These are phyloP conservation scores for Catharus minimus DNA, from an alignment of 2,113 vertebrate species.

Conservation along the genomic window DNA sequence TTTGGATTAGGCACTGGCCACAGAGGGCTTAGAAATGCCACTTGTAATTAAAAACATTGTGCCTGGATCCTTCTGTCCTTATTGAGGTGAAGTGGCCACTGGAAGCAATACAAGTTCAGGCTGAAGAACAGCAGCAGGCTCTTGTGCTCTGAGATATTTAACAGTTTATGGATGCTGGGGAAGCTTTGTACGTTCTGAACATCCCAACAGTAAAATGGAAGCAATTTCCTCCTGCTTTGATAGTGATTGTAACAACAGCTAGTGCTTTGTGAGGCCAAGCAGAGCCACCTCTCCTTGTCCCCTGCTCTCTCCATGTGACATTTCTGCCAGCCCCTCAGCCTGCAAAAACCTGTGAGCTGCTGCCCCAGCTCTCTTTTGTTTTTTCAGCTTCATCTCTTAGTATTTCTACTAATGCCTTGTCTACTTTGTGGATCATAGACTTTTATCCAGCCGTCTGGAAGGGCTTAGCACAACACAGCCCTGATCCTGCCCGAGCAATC, in stretches of 20 bases:
- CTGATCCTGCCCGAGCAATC: background rate
- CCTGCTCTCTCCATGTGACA: background rate
- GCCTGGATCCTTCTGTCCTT: slow-evolving; percentile 18
- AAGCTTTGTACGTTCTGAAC: background rate
- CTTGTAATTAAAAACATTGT: slow-evolving; percentile 58
- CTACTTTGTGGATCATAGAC: slow-evolving; percentile 36
- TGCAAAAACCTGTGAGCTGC: background rate
- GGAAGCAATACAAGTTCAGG: slow-evolving; percentile 28
- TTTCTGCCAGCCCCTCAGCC: background rate
- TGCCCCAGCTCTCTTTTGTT: background rate
- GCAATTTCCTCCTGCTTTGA: slow-evolving; percentile 53
- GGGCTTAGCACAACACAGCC: background rate
- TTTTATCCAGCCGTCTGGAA: slow-evolving; percentile 22
- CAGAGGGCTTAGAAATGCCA: slow-evolving; percentile 39
- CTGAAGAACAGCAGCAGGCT: slow-evolving; percentile 20
- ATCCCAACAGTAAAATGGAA: slow-evolving; percentile 26
- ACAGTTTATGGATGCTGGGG: slow-evolving; percentile 35
- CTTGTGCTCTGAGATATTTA: background rate
- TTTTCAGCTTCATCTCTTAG: slow-evolving; percentile 17
- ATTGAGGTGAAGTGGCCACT: slow-evolving; percentile 40
- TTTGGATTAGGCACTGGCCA: slow-evolving; percentile 16
- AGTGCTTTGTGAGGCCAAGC: slow-evolving; percentile 13
- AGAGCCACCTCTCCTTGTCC: slow-evolving; percentile 5
- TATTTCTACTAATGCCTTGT: slow-evolving; percentile 23
- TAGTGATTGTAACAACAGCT: background rate